These are phyloP conservation scores for Iguana delicatissima DNA, from an alignment of 2,797 vertebrate genomes.

Conservation along the genomic window DNA sequence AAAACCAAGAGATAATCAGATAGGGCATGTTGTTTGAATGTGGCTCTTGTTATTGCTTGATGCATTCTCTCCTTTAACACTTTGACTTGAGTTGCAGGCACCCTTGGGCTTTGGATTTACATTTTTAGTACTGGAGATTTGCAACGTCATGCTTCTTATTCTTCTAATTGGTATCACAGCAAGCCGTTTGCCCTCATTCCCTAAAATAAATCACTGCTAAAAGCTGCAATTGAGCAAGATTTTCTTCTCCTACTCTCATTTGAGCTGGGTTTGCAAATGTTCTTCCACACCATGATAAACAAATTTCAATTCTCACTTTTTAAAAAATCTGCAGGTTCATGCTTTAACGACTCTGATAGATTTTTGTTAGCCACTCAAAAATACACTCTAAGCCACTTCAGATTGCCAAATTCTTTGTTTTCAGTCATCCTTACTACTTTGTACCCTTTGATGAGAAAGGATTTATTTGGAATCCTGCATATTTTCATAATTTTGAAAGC, in stretches of 20 bases:
- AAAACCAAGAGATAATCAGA: slow-evolving; percentile 72
- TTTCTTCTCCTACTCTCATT: slow-evolving; percentile 85
- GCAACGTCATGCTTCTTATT: slow-evolving; percentile 79
- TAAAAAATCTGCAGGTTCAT: slow-evolving; percentile 86
- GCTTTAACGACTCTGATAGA: slow-evolving; percentile 85
- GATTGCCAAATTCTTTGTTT: slow-evolving; percentile 74
- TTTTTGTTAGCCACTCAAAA: slow-evolving; percentile 78
- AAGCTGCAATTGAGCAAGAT: slow-evolving; percentile 81
- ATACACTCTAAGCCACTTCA: slow-evolving; percentile 74
- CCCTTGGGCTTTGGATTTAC: slow-evolving; percentile 84
- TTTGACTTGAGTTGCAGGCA: slow-evolving; percentile 81
- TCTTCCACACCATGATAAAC: slow-evolving; percentile 80
- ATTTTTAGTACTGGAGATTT: slow-evolving; percentile 84
- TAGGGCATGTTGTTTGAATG: slow-evolving; percentile 68
- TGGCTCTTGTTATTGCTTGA: slow-evolving; percentile 77
- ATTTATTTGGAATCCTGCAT: slow-evolving; percentile 82
- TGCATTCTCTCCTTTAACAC: slow-evolving; percentile 77
- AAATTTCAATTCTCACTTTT: slow-evolving; percentile 84
- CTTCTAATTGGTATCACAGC: slow-evolving; percentile 86
- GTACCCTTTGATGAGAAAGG: slow-evolving; percentile 80
- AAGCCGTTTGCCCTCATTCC: slow-evolving; percentile 81
- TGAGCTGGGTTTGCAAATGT: slow-evolving; percentile 82
- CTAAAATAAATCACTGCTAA: slow-evolving; percentile 85
- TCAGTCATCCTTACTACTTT: slow-evolving; percentile 75
- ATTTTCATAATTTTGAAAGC: slow-evolving; percentile 79